Conservation (phyloP, 2,113 vertebrate genomes). For the Xiphias gladius region DNA sequence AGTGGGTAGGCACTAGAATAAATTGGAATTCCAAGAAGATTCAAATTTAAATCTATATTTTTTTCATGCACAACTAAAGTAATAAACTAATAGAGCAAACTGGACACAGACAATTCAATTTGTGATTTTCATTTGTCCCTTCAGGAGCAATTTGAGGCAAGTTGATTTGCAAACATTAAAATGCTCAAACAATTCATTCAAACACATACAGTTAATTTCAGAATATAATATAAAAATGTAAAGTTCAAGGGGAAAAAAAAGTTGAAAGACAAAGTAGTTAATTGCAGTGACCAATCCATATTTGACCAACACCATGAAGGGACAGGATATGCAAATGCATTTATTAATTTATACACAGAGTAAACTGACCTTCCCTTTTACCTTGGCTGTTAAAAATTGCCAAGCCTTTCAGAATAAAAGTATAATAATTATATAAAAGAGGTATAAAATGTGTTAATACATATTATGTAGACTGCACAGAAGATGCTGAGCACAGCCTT, state of each 20-base stretch:
- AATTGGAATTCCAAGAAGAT: background rate
- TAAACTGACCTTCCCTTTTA: too few relatives aligned
- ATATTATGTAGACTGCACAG: too few relatives aligned
- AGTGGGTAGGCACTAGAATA: background rate
- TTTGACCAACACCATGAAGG: too few relatives aligned
- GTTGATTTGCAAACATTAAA: background rate
- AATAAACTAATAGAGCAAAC: background rate
- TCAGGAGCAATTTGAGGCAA: background rate
- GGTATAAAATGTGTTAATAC: too few relatives aligned
- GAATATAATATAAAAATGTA: background rate
- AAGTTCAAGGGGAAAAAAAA: background rate
- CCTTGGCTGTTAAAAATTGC: too few relatives aligned
- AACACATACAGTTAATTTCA: background rate
- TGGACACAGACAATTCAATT: background rate
- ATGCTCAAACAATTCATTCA: background rate
- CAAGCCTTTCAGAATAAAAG: too few relatives aligned
- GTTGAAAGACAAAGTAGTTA: too few relatives aligned
- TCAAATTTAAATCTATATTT: background rate
- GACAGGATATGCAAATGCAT: too few relatives aligned
- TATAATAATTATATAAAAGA: too few relatives aligned
- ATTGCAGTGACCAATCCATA: too few relatives aligned
- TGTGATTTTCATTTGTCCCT: background rate
- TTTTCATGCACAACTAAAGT: background rate
- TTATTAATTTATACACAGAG: too few relatives aligned
- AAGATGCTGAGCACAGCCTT: too few relatives aligned